Evolutionary conservation across 2,888 invertebrate genomes (phyloP), one percentile per base, ranked within the genome.

Genomic region (Bugula neritina): DNA sequence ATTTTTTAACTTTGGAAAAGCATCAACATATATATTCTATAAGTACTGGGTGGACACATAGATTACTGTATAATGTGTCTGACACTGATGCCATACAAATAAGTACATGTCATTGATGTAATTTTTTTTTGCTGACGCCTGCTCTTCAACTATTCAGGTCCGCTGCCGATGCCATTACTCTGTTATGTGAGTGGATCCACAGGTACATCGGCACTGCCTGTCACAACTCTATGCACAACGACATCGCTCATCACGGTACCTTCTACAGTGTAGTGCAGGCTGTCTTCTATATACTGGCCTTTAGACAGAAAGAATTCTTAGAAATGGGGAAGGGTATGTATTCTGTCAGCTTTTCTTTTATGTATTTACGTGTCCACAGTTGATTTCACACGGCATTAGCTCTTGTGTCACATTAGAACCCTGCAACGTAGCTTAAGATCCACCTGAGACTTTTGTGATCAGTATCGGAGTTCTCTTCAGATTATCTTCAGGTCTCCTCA

Each of bases 221-320:
- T 76, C 78, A 81, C 69, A 86, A 85, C 75, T 71, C 75, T 5
- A 82, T 86, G 0, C 86, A 87, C 77, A 85, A 86, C 21, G 90
- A 90, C 76, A 80, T 89, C 0, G 88, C 90, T 77, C 88, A 90
- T 0, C 95, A 98, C 81, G 88, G 90, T 1, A 91, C 94, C 0
- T 98, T 98, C 85, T 95, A 94, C 82, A 89, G 92, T 0, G 89
- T 94, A 1, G 95, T 95, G 77, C 96, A 98, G 84, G 90, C 93
- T 0, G 86, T 96, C 63, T 96, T 98, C 86, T 95, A 97, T 84
- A 87, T 95, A 23, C 90, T 98, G 74, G 91, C 92, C 0, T 96
- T 95, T 82, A 89, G 94, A 74, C 91, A 93, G 82, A 90, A 90
- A 77, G 91, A 94, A 80, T 87, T 97, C 77, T 89, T 93, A 58